Percentiles rank a stretch among this genome's conserved stretches.
phyloP scores from a whole-genome alignment of 2,113 vertebrate genomes.

The Hirundichthys speculiger region DNA sequence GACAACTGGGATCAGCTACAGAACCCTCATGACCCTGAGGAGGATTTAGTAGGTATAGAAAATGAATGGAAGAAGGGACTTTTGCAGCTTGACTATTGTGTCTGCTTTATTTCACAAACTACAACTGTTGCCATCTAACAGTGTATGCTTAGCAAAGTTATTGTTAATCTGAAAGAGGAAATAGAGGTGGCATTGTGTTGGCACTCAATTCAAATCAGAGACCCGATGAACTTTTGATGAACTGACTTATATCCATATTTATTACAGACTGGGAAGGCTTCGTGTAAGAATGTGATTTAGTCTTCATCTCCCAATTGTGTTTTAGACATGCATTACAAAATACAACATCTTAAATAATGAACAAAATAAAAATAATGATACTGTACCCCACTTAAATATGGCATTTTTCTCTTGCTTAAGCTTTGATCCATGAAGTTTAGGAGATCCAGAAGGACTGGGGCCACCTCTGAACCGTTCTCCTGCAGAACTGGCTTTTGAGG shows the following conservation, averaged over 20 bases:
- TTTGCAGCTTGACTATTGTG: no score
- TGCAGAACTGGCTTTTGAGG: constrained; percentile 84
- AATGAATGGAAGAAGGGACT: no score
- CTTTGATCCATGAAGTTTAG: constrained; percentile 84
- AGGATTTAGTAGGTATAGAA: no score
- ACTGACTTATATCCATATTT: constrained; percentile 1
- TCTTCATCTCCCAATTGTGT: background rate
- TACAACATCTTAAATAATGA: background rate
- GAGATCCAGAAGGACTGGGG: constrained; percentile 66
- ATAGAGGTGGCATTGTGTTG: no score
- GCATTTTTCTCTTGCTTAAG: constrained; percentile 69
- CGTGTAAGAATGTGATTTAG: background rate
- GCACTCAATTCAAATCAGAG: no score
- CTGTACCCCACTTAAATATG: constrained; percentile 86
- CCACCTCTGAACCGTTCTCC: constrained; percentile 81
- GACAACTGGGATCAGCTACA: no score
- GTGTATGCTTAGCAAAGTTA: no score
- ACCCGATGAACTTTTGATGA: constrained; percentile 34
- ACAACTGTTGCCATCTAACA: no score
- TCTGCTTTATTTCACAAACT: no score
- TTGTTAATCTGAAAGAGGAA: no score
- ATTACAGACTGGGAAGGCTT: background rate
- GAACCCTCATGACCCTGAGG: no score
- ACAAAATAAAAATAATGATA: background rate
- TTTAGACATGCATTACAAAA: background rate